phyloP scores from a whole-genome alignment of 2,113 vertebrate genomes.

The Thymallus thymallus region DNA sequence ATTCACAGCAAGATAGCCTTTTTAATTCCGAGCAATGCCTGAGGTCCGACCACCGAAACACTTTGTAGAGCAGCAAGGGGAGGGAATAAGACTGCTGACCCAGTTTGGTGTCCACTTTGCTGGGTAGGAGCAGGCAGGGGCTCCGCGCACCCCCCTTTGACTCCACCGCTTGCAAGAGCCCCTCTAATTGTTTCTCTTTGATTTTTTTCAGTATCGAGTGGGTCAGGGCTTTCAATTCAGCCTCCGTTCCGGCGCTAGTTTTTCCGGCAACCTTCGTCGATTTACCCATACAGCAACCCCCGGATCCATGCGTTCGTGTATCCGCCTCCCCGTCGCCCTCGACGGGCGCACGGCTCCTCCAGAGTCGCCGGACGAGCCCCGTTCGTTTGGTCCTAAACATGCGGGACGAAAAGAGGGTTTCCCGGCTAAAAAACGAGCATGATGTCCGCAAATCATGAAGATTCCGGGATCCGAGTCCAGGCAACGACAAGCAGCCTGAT shows the following conservation, averaged over 20 bases:
- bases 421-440: slow-evolving; percentile 96
- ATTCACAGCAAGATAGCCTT: slow-evolving; percentile 93
- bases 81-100: slow-evolving; percentile 87
- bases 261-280: slow-evolving; percentile 75
- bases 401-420: slow-evolving; percentile 88
- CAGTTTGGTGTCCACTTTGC: slow-evolving; percentile 86
- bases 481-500: slow-evolving; percentile 82
- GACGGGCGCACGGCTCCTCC: slow-evolving; percentile 92
- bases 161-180: slow-evolving; percentile 91
- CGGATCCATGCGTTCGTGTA: slow-evolving; percentile 78
- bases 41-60: slow-evolving; percentile 98
- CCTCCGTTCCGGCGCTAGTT: slow-evolving; percentile 81
- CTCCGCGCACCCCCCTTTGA: slow-evolving; percentile 87
- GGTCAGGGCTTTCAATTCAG: slow-evolving; percentile 90
- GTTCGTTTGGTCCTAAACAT: slow-evolving; percentile 99
- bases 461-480: slow-evolving; percentile 87
- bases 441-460: slow-evolving; percentile 98
- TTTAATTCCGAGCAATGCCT: slow-evolving; percentile 92
- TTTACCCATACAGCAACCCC: slow-evolving; percentile 89
- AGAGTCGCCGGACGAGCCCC: slow-evolving; percentile 96
- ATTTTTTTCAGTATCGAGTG: slow-evolving; percentile 90
- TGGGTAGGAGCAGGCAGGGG: slow-evolving; percentile 87
- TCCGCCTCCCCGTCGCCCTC: slow-evolving; percentile 88
- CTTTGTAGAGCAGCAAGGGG: slow-evolving; percentile 91
- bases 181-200: slow-evolving; percentile 94